phyloP scores from a whole-genome alignment of 2,113 vertebrate genomes.

The Cyprinodon tularosa region DNA sequence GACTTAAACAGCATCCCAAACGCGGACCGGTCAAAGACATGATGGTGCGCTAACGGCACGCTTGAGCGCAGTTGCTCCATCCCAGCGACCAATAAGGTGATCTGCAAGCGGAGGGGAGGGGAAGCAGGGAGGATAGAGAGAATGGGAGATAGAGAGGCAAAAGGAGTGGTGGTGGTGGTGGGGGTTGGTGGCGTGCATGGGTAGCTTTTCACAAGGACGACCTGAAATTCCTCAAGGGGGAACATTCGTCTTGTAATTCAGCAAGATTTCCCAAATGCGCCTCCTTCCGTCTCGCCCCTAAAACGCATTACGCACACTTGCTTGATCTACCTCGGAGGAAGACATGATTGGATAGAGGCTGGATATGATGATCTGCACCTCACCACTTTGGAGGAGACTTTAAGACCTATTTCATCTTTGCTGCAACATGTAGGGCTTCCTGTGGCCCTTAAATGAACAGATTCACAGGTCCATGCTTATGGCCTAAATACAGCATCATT shows the following conservation, averaged over 20 bases:
- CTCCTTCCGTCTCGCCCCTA: background rate
- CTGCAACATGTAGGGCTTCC: slow-evolving; percentile 11
- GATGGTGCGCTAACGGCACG: slow-evolving; percentile 57
- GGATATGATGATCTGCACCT: slow-evolving; percentile 14
- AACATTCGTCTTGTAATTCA: slow-evolving; percentile 62
- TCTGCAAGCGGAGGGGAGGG: slow-evolving; percentile 42
- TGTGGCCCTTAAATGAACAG: slow-evolving; percentile 19
- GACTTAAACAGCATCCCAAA: slow-evolving; percentile 58
- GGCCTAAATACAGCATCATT: slow-evolving; percentile 5
- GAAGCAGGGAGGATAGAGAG: slow-evolving; percentile 14
- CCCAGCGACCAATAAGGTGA: slow-evolving; percentile 62
- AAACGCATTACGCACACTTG: slow-evolving; percentile 43
- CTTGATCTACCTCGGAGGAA: slow-evolving; percentile 44
- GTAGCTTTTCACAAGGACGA: slow-evolving; percentile 74
- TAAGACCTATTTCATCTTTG: slow-evolving; percentile 11
- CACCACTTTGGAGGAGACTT: slow-evolving; percentile 16
- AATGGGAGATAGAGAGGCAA: slow-evolving; percentile 27
- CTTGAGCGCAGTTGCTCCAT: slow-evolving; percentile 57
- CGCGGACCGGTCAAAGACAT: slow-evolving; percentile 47
- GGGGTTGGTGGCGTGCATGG: slow-evolving; percentile 21
- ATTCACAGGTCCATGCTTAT: slow-evolving; percentile 44
- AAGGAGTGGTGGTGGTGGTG: slow-evolving; percentile 5
- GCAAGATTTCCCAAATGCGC: slow-evolving; percentile 54
- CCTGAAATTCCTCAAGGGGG: slow-evolving; percentile 78
- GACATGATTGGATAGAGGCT: slow-evolving; percentile 23